phyloP scores from a whole-genome alignment of 2,797 vertebrate species.

The Sphaeramia orbicularis region DNA sequence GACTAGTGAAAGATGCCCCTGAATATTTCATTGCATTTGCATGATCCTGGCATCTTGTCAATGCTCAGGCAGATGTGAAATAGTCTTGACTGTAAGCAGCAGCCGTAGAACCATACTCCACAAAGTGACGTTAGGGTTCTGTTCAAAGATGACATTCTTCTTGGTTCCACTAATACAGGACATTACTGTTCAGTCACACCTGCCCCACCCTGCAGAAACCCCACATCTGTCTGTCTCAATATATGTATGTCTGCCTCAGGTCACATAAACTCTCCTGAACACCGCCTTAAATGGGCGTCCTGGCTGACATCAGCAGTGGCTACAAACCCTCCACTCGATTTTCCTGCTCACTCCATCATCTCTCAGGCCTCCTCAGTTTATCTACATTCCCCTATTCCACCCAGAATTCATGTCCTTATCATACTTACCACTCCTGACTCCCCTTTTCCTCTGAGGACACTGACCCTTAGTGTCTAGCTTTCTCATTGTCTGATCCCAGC shows the following conservation, averaged over 20 bases:
- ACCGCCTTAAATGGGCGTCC: slow-evolving; percentile 25
- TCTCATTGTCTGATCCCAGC: neutral
- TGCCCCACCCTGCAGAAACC: slow-evolving; percentile 68
- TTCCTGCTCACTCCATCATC: slow-evolving; percentile 12
- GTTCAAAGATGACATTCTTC: slow-evolving; percentile 75
- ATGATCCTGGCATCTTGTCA: slow-evolving; percentile 9
- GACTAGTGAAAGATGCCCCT: slow-evolving; percentile 4
- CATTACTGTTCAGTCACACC: slow-evolving; percentile 70
- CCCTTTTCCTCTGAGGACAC: slow-evolving; percentile 4
- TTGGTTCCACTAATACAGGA: slow-evolving; percentile 58
- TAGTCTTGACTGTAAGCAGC: slow-evolving; percentile 5
- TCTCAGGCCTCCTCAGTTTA: slow-evolving; percentile 25
- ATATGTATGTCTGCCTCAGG: slow-evolving; percentile 54
- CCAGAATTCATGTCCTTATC: slow-evolving; percentile 4
- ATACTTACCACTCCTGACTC: neutral
- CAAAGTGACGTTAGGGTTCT: slow-evolving; percentile 46
- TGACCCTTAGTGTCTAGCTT: neutral
- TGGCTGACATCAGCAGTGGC: slow-evolving; percentile 32
- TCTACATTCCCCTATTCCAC: slow-evolving; percentile 26
- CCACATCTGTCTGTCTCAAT: slow-evolving; percentile 51
- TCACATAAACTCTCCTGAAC: slow-evolving; percentile 62
- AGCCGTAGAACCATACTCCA: slow-evolving; percentile 15
- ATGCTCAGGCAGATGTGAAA: slow-evolving; percentile 25
- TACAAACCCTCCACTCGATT: slow-evolving; percentile 13
- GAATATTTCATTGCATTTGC: slow-evolving; percentile 13